Percentiles rank a stretch among this genome's conserved stretches.
Evolutionary conservation across 2,797 vertebrate species (phyloP).

Genomic region (Cuniculus paca): DNA sequence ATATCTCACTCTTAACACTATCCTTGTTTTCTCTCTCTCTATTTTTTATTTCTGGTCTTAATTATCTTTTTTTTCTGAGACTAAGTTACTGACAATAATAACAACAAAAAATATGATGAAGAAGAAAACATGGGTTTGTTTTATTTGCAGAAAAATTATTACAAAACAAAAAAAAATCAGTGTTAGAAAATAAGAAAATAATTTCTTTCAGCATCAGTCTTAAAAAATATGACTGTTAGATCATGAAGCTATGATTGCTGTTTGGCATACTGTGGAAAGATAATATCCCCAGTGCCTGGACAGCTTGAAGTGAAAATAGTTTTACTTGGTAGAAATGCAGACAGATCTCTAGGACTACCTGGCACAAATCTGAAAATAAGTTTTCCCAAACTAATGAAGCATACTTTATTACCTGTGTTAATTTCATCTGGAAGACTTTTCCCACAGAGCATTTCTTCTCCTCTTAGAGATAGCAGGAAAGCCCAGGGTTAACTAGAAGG

Average conservation of each 20-base stretch:
- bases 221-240: not conserved
- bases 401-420: not conserved
- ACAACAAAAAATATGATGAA: not conserved
- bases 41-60: not conserved
- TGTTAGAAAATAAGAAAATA: conserved; percentile 47
- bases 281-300: not conserved
- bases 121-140: conserved; percentile 40
- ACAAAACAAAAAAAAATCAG: conserved; percentile 23
- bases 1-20: not conserved
- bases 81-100: not conserved
- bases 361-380: not conserved
- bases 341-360: not conserved
- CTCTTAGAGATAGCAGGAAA: not conserved
- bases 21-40: not conserved
- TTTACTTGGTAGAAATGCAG: not conserved
- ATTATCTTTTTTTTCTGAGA: not conserved
- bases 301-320: not conserved
- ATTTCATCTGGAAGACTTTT: not conserved
- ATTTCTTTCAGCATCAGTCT: conserved; percentile 19
- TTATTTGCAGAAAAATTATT: conserved; percentile 44
- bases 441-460: not conserved
- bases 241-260: not conserved
- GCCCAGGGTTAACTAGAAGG: not conserved
- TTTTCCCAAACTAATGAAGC: conserved; percentile 29
- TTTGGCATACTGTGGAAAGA: conserved; percentile 30